Evolutionary conservation across 2,113 vertebrate species (phyloP).

Genomic region (Cyanoderma ruficeps): DNA sequence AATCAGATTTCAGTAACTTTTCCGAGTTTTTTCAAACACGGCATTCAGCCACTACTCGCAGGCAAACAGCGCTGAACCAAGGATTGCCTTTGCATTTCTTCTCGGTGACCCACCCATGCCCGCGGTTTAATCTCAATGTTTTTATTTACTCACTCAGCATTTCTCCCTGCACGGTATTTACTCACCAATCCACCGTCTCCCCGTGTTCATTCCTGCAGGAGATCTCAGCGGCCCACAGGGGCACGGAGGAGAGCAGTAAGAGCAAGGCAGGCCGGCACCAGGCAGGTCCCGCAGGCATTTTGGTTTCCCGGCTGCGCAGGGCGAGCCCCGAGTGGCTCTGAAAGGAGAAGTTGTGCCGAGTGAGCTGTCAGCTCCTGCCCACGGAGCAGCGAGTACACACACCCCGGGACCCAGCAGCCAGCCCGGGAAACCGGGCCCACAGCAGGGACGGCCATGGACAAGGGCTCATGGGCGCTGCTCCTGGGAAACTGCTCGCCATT

Average conservation of each 20-base stretch:
- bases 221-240: conserved; percentile 64
- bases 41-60: not conserved
- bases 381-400: not conserved
- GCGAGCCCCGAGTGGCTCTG: not conserved
- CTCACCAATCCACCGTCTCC: conserved; percentile 90
- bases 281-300: conserved; percentile 50
- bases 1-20: not conserved
- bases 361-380: not conserved
- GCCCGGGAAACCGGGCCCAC: rapidly evolving
- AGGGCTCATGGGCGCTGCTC: not conserved
- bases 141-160: not conserved
- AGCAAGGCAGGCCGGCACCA: conserved; percentile 11
- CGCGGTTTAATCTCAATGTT: not conserved
- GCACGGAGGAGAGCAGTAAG: not conserved
- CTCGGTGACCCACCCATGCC: not conserved
- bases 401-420: not conserved
- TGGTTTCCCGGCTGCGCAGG: not conserved
- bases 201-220: conserved; percentile 88
- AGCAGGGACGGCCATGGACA: rapidly evolving
- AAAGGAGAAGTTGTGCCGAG: conserved; percentile 12
- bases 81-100: not conserved
- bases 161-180: not conserved
- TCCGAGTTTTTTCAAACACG: not conserved
- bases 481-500: rapidly evolving
- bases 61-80: not conserved